These are phyloP conservation scores for Holacanthella duospinosa DNA, from an alignment of 2,888 invertebrate species.

Conservation along the genomic window DNA sequence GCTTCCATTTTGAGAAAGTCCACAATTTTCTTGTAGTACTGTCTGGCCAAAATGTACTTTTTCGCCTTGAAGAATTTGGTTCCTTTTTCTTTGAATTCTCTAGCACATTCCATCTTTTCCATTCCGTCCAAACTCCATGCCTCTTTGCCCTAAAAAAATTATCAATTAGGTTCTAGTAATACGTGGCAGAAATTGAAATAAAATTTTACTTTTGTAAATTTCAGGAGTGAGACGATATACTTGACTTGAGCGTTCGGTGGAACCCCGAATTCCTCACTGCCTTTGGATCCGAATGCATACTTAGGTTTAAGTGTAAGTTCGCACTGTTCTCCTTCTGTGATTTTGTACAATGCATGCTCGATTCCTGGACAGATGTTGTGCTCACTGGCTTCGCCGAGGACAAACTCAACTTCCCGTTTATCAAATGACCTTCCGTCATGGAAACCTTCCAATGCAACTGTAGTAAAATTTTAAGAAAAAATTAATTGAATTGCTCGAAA, in stretches of 20 bases:
- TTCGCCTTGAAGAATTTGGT: slow-evolving; percentile 74
- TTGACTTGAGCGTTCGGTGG: slow-evolving; percentile 67
- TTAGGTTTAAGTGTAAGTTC: slow-evolving; percentile 60
- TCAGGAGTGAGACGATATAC: slow-evolving; percentile 68
- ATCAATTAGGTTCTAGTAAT: not conserved
- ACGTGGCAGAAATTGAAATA: not conserved
- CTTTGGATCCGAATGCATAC: slow-evolving; percentile 66
- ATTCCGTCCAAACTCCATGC: slow-evolving; percentile 67
- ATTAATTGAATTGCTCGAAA: too few relatives aligned
- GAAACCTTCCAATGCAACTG: slow-evolving; percentile 62
- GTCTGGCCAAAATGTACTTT: slow-evolving; percentile 66
- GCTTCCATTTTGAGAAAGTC: slow-evolving; percentile 53
- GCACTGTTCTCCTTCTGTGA: slow-evolving; percentile 69
- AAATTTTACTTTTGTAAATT: slow-evolving; percentile 62
- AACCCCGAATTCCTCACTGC: slow-evolving; percentile 59
- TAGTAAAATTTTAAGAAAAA: not conserved
- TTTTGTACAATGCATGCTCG: slow-evolving; percentile 68
- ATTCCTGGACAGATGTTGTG: slow-evolving; percentile 66
- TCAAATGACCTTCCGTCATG: slow-evolving; percentile 62
- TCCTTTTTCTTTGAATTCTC: slow-evolving; percentile 78
- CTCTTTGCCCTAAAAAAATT: slow-evolving; percentile 53
- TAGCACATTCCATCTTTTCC: slow-evolving; percentile 71
- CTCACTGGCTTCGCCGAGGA: slow-evolving; percentile 73
- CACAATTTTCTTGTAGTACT: slow-evolving; percentile 72
- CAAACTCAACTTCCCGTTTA: slow-evolving; percentile 68